Evolutionary conservation across 2,888 invertebrate species (phyloP).

Genomic region (Labia minor): DNA sequence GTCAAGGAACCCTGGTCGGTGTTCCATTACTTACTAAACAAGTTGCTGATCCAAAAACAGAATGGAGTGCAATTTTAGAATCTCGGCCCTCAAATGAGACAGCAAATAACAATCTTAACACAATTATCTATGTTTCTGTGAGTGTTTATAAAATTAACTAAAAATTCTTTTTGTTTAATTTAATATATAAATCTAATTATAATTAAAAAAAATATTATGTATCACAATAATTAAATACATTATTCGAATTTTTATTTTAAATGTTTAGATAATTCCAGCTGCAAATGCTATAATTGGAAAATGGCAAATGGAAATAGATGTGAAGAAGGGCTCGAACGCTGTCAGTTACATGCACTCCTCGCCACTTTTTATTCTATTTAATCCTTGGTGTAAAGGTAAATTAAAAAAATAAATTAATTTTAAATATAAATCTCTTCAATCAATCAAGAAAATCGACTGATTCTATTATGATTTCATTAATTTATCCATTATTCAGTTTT

Average conservation of each 20-base stretch:
- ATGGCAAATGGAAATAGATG: conserved; percentile 76
- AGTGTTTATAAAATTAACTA: no score
- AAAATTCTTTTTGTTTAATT: no score
- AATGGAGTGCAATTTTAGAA: conserved; percentile 66
- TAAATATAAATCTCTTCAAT: no score
- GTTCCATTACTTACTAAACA: conserved; percentile 57
- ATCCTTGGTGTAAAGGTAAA: conserved; percentile 79
- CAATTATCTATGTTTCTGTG: background rate
- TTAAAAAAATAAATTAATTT: no score
- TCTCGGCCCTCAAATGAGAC: conserved; percentile 38
- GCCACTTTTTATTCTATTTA: conserved; percentile 72
- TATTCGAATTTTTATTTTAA: conserved; percentile 18
- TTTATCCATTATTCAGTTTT: no score
- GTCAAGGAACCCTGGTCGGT: conserved; percentile 67
- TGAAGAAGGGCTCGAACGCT: conserved; percentile 57
- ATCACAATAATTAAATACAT: no score
- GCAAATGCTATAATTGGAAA: conserved; percentile 64
- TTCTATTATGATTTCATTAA: no score
- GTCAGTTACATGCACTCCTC: conserved; percentile 56
- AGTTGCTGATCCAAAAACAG: conserved; percentile 46
- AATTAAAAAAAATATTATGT: no score
- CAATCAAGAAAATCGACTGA: no score
- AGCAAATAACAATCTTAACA: background rate
- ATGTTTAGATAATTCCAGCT: conserved; percentile 58
- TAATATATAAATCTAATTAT: no score